Evolutionary conservation across 1,140 invertebrate genomes (phyloP).

Genomic region (Drosophila grimshawi): DNA sequence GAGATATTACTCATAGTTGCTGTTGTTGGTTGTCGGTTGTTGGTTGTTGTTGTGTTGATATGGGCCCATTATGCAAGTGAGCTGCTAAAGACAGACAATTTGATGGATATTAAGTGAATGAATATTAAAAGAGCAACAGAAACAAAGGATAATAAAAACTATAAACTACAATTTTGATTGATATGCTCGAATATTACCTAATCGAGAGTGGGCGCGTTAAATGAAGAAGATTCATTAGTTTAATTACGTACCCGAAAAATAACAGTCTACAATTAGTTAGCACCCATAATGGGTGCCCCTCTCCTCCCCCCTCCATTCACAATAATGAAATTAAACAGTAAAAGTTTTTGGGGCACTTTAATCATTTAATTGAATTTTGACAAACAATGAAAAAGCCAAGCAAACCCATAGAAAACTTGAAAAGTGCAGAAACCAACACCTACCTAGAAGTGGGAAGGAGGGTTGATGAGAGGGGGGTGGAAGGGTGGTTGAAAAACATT

Average conservation of each 20-base stretch:
- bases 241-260: constrained; percentile 27
- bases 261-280: constrained; percentile 37
- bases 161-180: constrained; percentile 17
- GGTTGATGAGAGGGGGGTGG: no score
- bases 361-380: constrained; percentile 74
- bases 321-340: constrained; percentile 25
- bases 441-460: neutral
- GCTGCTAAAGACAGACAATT: constrained; percentile 22
- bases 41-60: constrained; percentile 26
- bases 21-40: neutral
- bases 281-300: constrained; percentile 11
- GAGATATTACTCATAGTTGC: constrained; percentile 62
- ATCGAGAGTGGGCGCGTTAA: neutral
- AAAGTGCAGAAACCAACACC: constrained; percentile 37
- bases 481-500: constrained; percentile 21
- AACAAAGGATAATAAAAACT: constrained; percentile 14
- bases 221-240: constrained; percentile 23
- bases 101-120: constrained; percentile 11
- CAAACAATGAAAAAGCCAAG: constrained; percentile 23
- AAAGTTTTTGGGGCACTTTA: constrained; percentile 45
- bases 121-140: constrained; percentile 1
- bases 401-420: neutral
- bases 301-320: neutral
- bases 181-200: neutral
- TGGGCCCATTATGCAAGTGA: constrained; percentile 63